Evolutionary conservation across 2,888 invertebrate species (phyloP), one percentile per base, ranked within the genome.

Genomic region (Tenodera sinensis): DNA sequence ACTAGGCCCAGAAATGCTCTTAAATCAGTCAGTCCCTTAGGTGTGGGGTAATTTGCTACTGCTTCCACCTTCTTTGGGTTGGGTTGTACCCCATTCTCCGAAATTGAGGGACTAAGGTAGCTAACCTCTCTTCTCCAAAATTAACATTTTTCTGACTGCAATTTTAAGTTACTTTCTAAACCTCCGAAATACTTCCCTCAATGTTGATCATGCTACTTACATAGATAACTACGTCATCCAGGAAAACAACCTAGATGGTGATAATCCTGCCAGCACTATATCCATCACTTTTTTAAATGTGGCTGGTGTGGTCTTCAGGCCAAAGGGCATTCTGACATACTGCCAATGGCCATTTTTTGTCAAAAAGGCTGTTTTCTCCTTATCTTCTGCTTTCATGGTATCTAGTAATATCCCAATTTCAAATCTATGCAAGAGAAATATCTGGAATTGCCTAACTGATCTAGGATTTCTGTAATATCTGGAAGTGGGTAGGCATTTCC

Each of bases 61-160:
- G n/a, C n/a, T n/a, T n/a, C n/a, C n/a, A n/a, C n/a, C n/a, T n/a
- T n/a, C n/a, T n/a, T n/a, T n/a, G n/a, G n/a, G n/a, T n/a, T n/a
- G n/a, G n/a, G n/a, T n/a, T n/a, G n/a, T n/a, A n/a, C n/a, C n/a
- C n/a, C n/a, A 28, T 91, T 84, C 30, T 89, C 87, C 15, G 90
- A 90, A 9, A 92, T 91, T 25, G 85, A 14, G 82, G 91, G 91
- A 14, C 91, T 89, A 14, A 91, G 54, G 42, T 84, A 90, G 15
- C 81, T 89, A 7, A 88, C 88, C 25, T 83, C 88, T 15, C 20
- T 88, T 12, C 30, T 8, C 1, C 91, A 84, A 89, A 92, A 91
- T 84, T 91, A 89, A 86, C 91, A 91, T 90, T 92, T 92, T 28
- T 91, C 91, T 4, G 90, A 90, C 27, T 91, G 91, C 12, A 91